Conservation (phyloP, 2,113 vertebrate genomes). For the Platysternon megacephalum region DNA sequence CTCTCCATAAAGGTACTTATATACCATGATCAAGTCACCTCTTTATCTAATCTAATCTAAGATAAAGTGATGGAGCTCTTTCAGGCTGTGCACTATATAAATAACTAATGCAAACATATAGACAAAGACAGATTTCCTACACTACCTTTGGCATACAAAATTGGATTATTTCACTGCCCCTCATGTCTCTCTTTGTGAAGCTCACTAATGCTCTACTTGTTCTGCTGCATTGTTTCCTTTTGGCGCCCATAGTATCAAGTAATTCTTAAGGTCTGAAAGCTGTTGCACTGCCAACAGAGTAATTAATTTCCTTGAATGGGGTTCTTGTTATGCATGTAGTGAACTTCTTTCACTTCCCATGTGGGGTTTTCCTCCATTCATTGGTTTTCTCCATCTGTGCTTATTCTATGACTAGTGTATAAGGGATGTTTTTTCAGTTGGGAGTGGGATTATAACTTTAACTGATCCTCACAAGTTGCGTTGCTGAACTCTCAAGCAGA, state of each 20-base stretch:
- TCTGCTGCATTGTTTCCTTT: not conserved
- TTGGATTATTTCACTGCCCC: not conserved
- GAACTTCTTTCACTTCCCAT: constrained; percentile 2
- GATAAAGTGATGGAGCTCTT: not conserved
- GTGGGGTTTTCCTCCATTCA: not conserved
- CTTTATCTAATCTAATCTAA: not conserved
- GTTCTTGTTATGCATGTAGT: not conserved
- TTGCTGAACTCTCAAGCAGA: not conserved
- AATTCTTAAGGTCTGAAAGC: not conserved
- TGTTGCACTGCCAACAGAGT: not conserved
- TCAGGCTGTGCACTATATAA: not conserved
- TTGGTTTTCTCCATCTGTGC: constrained; percentile 19
- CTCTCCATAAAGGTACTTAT: not conserved
- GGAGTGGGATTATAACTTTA: not conserved
- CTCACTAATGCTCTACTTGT: not conserved
- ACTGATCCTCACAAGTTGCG: not conserved
- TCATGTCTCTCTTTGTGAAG: not conserved
- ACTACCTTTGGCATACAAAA: not conserved
- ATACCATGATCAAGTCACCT: not conserved
- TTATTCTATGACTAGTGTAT: not conserved
- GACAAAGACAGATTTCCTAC: not conserved
- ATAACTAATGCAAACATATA: not conserved
- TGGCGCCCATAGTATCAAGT: not conserved
- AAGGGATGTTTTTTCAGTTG: not conserved
- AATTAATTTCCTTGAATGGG: constrained; percentile 16